phyloP scores from a whole-genome alignment of 2,113 vertebrate species.

The Mandrillus leucophaeus region DNA sequence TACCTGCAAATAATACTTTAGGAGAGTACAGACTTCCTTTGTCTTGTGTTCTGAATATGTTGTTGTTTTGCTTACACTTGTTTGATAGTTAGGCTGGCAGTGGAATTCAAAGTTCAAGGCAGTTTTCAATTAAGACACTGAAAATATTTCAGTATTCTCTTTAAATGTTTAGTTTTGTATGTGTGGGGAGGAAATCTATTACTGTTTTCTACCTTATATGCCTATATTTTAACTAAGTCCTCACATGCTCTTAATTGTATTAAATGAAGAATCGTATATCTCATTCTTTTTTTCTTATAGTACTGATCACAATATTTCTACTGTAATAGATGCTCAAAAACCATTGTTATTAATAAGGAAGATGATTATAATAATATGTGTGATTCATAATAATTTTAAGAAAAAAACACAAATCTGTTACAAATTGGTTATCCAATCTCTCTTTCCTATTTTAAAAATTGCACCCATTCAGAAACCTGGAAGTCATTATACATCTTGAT shows the following conservation, averaged over 20 bases:
- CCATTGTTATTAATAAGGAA: not conserved
- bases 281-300: not conserved
- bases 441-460: not conserved
- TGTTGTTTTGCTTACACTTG: not conserved
- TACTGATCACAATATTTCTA: not conserved
- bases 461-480: not conserved
- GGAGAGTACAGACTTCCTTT: not conserved
- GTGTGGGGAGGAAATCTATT: not conserved
- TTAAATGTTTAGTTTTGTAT: not conserved
- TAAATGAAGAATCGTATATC: not conserved
- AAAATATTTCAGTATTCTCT: not conserved
- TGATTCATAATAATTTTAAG: not conserved
- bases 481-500: not conserved
- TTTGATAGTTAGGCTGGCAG: not conserved
- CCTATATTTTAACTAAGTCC: not conserved
- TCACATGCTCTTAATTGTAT: not conserved
- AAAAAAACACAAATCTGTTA: not conserved
- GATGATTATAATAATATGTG: not conserved
- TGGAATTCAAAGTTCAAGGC: constrained; percentile 1
- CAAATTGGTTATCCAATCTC: not conserved
- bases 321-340: not conserved
- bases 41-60: not conserved
- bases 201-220: not conserved
- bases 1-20: not conserved
- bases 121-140: not conserved